Base-by-base conservation (phyloP, 2,888 invertebrate genomes). In the Ennomos quercinarius region DNA sequence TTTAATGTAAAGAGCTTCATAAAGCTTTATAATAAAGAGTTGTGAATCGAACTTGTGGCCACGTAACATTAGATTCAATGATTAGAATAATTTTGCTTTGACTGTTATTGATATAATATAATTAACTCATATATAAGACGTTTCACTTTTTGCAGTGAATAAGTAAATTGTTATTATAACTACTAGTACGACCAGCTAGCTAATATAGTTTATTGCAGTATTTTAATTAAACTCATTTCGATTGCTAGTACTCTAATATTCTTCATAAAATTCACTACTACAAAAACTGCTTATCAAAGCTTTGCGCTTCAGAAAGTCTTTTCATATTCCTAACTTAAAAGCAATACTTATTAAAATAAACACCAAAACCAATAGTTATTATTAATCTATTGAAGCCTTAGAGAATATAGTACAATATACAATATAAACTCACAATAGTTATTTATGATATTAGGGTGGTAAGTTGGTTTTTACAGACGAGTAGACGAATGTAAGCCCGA, bases 41-140 rank as follows among this genome's bases (percentile, higher is more conserved):
- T 92, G 92, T 92, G 91, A 91, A 91, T 89, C 89, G 89, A 91
- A 91, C 89, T 83, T 89, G 89, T 89, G 90, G 91, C 91, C 91
- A 91, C 83, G 80, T 87, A 88, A 84, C 71, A 73, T 83, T 87
- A 89, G 83, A 85, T 78, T 82, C 84, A 78, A 84, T 81, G 70
- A 80, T 82, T 87, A 88, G 83, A 70, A 74, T 85, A 77, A 73
- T 66, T 76, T 74, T 76, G 84, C 86, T 87, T 86, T 81, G 84
- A 84, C 81, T 83, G 78, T 83, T 82, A 77, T 77, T 57, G 55
- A 57, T 84, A 80, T 59, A 27, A 27, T 27, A 71, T 73, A 77
- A 71, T 71, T 78, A 82, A 80, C 76, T 80, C 80, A 72, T 73
- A 68, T 77, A n/a, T n/a, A 79, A 78, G 77, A 65, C 64, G 71